Percentiles rank a stretch among this genome's conserved stretches.
Evolutionary conservation across 2,888 invertebrate genomes (phyloP).

Genomic region (Drosophila percnosoma): DNA sequence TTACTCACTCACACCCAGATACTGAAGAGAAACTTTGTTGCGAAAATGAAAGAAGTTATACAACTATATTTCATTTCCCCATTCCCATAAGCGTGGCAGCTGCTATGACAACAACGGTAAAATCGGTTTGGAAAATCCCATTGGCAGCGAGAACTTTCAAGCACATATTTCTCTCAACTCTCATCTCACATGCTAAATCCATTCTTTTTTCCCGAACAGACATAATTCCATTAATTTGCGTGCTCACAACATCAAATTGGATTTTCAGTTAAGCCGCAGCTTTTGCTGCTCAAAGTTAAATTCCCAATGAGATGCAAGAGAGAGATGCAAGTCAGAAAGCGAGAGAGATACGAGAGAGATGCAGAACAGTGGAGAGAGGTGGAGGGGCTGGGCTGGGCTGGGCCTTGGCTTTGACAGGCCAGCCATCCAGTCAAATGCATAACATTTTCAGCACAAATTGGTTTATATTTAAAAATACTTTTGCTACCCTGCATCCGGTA

Average conservation of each 20-base stretch:
- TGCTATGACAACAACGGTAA: constrained; percentile 49
- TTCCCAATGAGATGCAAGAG: constrained; percentile 13
- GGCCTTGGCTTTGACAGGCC: constrained; percentile 29
- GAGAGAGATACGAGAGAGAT: background rate
- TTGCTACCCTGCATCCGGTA: background rate
- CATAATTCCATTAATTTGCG: constrained; percentile 75
- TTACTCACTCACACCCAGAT: constrained; percentile 52
- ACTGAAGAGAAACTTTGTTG: constrained; percentile 65
- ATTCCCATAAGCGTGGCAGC: constrained; percentile 11
- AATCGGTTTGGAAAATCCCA: constrained; percentile 48
- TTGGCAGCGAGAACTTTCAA: constrained; percentile 55
- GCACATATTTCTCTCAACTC: constrained; percentile 29
- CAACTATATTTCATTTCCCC: constrained; percentile 62
- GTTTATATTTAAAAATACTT: constrained; percentile 3
- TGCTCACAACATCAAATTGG: constrained; percentile 61
- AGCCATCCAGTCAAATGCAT: constrained; percentile 27
- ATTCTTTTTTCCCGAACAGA: constrained; percentile 42
- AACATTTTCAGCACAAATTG: constrained; percentile 10
- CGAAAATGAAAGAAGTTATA: constrained; percentile 76
- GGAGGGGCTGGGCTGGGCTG: background rate
- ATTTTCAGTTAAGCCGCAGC: constrained; percentile 50
- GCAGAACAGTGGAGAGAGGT: background rate
- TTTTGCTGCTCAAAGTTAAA: constrained; percentile 23
- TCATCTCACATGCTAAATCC: constrained; percentile 58
- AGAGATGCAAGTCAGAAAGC: constrained; percentile 6